Percentiles rank a stretch among this genome's conserved stretches.
Evolutionary conservation across 2,888 invertebrate species (phyloP).

Genomic region (Muschampia plurimacula): DNA sequence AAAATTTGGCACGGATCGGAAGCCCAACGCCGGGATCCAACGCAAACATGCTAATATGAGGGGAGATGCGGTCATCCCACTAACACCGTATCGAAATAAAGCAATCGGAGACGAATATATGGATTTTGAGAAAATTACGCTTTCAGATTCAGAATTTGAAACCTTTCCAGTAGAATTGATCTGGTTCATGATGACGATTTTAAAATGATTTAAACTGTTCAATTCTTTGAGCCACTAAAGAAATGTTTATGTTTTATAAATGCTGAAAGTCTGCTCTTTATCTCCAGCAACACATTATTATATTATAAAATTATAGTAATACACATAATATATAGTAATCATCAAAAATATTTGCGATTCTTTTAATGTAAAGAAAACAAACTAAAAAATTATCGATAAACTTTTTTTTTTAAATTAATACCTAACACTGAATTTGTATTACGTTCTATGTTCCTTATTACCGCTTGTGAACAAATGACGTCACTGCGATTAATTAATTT

Average conservation of each 20-base stretch:
- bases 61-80: neutral
- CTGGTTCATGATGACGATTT: too few relatives aligned
- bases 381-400: neutral
- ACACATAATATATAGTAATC: too few relatives aligned
- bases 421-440: neutral
- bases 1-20: slow-evolving; percentile 23
- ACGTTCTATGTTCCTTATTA: neutral
- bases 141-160: neutral
- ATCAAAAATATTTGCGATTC: too few relatives aligned
- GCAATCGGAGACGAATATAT: neutral
- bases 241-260: too few relatives aligned
- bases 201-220: neutral
- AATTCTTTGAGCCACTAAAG: too few relatives aligned
- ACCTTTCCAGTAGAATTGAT: too few relatives aligned
- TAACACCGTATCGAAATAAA: neutral
- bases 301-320: too few relatives aligned
- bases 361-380: too few relatives aligned
- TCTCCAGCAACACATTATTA: too few relatives aligned
- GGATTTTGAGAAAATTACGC: neutral
- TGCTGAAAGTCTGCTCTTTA: too few relatives aligned
- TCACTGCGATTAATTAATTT: slow-evolving; percentile 26
- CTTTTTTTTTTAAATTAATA: neutral
- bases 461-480: neutral
- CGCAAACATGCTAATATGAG: slow-evolving; percentile 7
- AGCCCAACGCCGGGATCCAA: neutral